Conservation (phyloP, 2,888 invertebrate species). For the Ametastegia equiseti region DNA sequence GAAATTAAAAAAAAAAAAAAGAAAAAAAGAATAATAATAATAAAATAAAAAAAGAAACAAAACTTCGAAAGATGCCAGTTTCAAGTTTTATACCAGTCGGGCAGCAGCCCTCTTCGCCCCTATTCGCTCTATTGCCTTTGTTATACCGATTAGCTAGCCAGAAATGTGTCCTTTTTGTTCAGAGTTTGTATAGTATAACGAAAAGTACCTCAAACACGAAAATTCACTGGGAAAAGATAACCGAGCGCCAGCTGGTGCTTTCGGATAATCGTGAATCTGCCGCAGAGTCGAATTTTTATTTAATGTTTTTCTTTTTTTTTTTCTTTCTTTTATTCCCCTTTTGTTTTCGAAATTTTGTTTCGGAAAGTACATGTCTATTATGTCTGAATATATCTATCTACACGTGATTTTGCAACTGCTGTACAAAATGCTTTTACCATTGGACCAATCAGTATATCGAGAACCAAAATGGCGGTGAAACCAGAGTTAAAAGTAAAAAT, state of each 20-base stretch:
- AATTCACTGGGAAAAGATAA: constrained; percentile 3
- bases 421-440: not conserved
- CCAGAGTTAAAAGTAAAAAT: constrained; percentile 15
- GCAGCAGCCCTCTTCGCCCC: not conserved
- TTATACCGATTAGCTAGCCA: constrained; percentile 24
- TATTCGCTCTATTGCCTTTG: not conserved
- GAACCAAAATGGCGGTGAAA: not conserved
- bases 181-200: not conserved
- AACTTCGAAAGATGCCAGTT: constrained; percentile 12
- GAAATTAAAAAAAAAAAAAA: constrained; percentile 4
- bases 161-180: constrained; percentile 31
- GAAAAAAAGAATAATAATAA: not conserved
- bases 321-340: not conserved
- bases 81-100: constrained; percentile 11
- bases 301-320: not conserved
- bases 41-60: not conserved
- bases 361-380: not conserved
- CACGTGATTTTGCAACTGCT: not conserved
- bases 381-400: not conserved
- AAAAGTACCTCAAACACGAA: not conserved
- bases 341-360: not conserved
- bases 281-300: not conserved
- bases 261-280: not conserved
- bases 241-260: not conserved
- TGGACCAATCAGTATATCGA: constrained; percentile 5